phyloP scores from a whole-genome alignment of 1,140 invertebrate species.

The Sinella curviseta region DNA sequence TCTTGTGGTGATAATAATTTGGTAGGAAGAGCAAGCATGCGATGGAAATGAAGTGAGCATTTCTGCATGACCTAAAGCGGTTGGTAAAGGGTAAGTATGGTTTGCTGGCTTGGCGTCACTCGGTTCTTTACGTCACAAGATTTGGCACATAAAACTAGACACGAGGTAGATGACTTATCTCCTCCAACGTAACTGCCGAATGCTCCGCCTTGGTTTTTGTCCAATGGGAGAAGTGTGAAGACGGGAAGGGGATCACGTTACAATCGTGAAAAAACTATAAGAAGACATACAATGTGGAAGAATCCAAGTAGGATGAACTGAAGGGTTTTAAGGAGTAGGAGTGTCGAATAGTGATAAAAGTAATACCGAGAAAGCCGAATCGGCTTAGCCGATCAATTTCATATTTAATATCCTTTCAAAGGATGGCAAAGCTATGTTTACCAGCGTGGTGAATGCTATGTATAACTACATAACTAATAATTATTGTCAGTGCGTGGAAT shows the following conservation, averaged over 20 bases:
- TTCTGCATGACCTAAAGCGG: background rate
- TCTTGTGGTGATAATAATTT: too few species aligned
- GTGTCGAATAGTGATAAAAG: too few species aligned
- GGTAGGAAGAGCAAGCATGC: too few species aligned
- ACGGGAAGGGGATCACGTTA: background rate
- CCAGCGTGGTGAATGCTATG: too few species aligned
- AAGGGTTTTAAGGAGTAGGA: too few species aligned
- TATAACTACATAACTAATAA: too few species aligned
- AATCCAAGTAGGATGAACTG: background rate
- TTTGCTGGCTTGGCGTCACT: background rate
- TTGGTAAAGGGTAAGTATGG: background rate
- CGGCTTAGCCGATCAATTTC: too few species aligned
- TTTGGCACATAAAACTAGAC: background rate
- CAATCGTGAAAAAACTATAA: background rate
- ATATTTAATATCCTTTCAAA: too few species aligned
- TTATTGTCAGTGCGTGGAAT: too few species aligned
- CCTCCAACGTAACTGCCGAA: background rate
- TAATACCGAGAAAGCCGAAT: too few species aligned
- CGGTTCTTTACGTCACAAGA: background rate
- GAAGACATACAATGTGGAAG: background rate
- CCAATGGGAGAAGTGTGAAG: background rate
- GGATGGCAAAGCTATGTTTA: too few species aligned
- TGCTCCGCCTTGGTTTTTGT: background rate
- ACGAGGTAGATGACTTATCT: background rate
- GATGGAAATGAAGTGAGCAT: background rate